Conservation (phyloP, 2,797 vertebrate species). For the Sebastes hubbsi region DNA sequence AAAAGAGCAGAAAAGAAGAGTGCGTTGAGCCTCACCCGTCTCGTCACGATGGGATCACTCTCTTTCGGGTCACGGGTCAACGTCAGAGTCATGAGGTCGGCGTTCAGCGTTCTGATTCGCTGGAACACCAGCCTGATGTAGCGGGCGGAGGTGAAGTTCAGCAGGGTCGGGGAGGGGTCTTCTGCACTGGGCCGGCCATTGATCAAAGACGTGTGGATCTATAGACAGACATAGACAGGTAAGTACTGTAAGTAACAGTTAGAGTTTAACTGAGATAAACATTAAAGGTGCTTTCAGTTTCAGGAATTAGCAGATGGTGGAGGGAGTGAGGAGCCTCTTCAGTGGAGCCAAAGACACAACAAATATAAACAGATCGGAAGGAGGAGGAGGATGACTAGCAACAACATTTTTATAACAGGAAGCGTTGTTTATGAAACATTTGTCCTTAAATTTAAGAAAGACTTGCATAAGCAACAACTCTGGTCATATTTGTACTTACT, state of each 20-base stretch:
- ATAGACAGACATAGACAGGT: background rate
- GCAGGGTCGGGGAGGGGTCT: conserved; percentile 88
- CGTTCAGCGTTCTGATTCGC: conserved; percentile 94
- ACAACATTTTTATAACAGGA: background rate
- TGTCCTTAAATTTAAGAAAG: background rate
- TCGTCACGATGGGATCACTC: conserved; percentile 92
- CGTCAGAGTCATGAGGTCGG: conserved; percentile 96
- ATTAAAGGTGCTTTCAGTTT: background rate
- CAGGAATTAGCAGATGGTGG: background rate
- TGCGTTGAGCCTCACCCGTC: conserved; percentile 85
- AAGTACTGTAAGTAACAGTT: background rate
- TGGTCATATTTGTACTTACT: background rate
- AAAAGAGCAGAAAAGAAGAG: background rate
- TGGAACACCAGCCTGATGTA: conserved; percentile 93
- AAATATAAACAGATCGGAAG: background rate
- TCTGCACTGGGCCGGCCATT: conserved; percentile 95
- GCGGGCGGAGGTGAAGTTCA: conserved; percentile 95
- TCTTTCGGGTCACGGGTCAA: conserved; percentile 85
- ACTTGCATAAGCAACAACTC: background rate
- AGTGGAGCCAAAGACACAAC: background rate
- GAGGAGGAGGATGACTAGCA: background rate
- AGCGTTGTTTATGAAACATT: background rate
- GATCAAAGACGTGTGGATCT: conserved; percentile 98
- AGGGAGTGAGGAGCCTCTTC: background rate
- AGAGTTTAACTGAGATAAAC: background rate